Conservation (phyloP, 2,113 vertebrate species). For the Rhinopomastus cyanomelas region DNA sequence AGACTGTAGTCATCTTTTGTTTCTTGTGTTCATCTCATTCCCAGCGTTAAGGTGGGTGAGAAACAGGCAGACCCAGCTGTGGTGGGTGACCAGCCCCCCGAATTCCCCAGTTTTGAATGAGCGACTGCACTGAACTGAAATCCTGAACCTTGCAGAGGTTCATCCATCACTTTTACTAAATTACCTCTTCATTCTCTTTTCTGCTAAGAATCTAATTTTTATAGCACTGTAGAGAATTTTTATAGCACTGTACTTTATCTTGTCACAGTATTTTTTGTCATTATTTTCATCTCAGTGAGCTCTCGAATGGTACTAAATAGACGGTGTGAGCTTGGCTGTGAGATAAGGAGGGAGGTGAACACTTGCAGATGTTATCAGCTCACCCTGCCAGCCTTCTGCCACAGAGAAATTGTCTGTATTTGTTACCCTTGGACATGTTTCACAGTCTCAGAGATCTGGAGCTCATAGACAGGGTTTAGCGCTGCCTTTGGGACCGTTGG, state of each 20-base stretch:
- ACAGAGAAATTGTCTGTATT: too few relatives aligned
- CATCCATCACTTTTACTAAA: constrained; percentile 72
- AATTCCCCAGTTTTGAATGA: constrained; percentile 38
- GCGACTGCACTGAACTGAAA: constrained; percentile 28
- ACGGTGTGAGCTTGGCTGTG: neutral
- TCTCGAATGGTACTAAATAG: constrained; percentile 38
- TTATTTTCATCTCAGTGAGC: constrained; percentile 64
- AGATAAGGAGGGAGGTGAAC: neutral
- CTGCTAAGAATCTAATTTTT: constrained; percentile 73
- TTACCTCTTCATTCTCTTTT: constrained; percentile 70
- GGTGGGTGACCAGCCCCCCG: neutral
- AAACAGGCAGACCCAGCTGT: neutral
- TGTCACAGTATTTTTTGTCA: constrained; percentile 70
- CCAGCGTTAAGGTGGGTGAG: neutral
- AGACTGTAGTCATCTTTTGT: neutral
- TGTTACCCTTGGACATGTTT: too few relatives aligned
- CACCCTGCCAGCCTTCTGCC: neutral
- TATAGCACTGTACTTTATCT: constrained; percentile 72
- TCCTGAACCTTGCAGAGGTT: constrained; percentile 52
- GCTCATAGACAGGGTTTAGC: too few relatives aligned
- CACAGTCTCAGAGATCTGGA: too few relatives aligned
- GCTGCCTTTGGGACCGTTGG: too few relatives aligned
- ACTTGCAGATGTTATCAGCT: neutral
- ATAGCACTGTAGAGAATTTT: constrained; percentile 73
- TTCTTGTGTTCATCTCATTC: neutral